These are phyloP conservation scores for Chaetodon trifascialis DNA, from an alignment of 2,113 vertebrate species.

Conservation along the genomic window DNA sequence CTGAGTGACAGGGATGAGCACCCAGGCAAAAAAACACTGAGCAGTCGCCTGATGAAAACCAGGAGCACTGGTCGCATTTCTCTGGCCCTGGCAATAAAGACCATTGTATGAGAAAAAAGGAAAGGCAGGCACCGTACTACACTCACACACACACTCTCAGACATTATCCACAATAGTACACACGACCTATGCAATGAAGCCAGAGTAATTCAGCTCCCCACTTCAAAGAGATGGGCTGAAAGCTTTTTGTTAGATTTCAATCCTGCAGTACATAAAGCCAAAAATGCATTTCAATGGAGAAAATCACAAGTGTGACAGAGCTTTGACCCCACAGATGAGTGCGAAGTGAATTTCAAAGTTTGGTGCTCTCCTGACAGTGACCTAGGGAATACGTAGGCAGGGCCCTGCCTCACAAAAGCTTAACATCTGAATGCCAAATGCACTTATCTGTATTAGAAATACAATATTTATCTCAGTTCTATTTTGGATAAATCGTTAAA, in stretches of 20 bases:
- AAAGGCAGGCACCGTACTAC: slow-evolving; percentile 53
- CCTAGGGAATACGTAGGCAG: slow-evolving; percentile 3
- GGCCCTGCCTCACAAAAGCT: slow-evolving; percentile 15
- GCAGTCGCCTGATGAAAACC: slow-evolving; percentile 73
- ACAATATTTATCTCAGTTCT: background rate
- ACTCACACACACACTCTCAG: slow-evolving; percentile 49
- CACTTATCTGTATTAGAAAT: background rate
- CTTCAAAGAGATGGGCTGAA: slow-evolving; percentile 80
- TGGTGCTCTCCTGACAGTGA: slow-evolving; percentile 26
- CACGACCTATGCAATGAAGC: slow-evolving; percentile 75
- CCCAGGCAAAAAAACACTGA: slow-evolving; percentile 78
- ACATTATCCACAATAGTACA: slow-evolving; percentile 73
- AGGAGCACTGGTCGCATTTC: slow-evolving; percentile 64
- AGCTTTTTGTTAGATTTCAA: slow-evolving; percentile 79
- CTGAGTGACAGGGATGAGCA: slow-evolving; percentile 83
- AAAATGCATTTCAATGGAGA: slow-evolving; percentile 75
- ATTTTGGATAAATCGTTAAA: background rate
- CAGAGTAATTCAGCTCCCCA: slow-evolving; percentile 72
- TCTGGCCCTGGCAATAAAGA: slow-evolving; percentile 72
- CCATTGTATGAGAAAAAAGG: slow-evolving; percentile 73
- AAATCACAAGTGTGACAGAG: slow-evolving; percentile 68
- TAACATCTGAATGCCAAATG: slow-evolving; percentile 32
- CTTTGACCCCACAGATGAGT: slow-evolving; percentile 67
- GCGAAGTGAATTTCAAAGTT: slow-evolving; percentile 67
- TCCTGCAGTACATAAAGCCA: slow-evolving; percentile 68